A percentile compares a stretch with the other conserved stretches of the same genome.
phyloP scores from a whole-genome alignment of 2,797 vertebrate genomes.

The Sebastes diaconus region DNA sequence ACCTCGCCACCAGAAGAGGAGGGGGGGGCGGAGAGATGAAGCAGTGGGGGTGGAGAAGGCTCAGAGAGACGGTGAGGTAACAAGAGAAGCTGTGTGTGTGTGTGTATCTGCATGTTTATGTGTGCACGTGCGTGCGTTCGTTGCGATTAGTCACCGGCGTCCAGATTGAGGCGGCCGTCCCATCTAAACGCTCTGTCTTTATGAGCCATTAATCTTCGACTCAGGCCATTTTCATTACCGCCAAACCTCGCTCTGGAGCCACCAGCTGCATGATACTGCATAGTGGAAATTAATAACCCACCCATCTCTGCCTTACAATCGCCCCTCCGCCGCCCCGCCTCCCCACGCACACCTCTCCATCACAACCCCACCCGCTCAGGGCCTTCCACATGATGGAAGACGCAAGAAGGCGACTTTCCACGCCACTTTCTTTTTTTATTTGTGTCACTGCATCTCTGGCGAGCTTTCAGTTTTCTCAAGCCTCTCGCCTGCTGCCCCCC shows the following conservation, averaged over 20 bases:
- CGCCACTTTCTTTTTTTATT: slow-evolving; percentile 87
- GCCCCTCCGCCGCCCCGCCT: slow-evolving; percentile 45
- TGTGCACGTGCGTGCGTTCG: slow-evolving; percentile 36
- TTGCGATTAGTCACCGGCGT: slow-evolving; percentile 92
- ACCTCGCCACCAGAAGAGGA: slow-evolving; percentile 82
- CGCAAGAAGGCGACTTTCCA: slow-evolving; percentile 71
- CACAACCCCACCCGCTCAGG: slow-evolving; percentile 69
- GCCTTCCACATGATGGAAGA: slow-evolving; percentile 87
- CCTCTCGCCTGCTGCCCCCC: slow-evolving; percentile 82
- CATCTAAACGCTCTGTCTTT: slow-evolving; percentile 99
- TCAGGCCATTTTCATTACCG: slow-evolving; percentile 99
- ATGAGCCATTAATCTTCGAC: slow-evolving; percentile 99
- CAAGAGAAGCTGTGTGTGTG: not conserved
- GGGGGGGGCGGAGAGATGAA: not conserved
- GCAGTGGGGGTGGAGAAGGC: slow-evolving; percentile 18
- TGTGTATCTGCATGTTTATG: slow-evolving; percentile 25
- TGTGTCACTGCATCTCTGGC: slow-evolving; percentile 88
- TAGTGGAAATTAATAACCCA: slow-evolving; percentile 96
- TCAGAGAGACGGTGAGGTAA: slow-evolving; percentile 30
- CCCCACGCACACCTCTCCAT: slow-evolving; percentile 40
- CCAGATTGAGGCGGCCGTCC: slow-evolving; percentile 94
- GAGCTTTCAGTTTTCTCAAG: slow-evolving; percentile 92
- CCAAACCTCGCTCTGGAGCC: slow-evolving; percentile 93
- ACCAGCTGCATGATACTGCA: slow-evolving; percentile 96
- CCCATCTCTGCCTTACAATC: slow-evolving; percentile 76